These are phyloP conservation scores for Lytechinus pictus DNA, from an alignment of 35 echinoderm and acorn worm species.

Conservation along the genomic window DNA sequence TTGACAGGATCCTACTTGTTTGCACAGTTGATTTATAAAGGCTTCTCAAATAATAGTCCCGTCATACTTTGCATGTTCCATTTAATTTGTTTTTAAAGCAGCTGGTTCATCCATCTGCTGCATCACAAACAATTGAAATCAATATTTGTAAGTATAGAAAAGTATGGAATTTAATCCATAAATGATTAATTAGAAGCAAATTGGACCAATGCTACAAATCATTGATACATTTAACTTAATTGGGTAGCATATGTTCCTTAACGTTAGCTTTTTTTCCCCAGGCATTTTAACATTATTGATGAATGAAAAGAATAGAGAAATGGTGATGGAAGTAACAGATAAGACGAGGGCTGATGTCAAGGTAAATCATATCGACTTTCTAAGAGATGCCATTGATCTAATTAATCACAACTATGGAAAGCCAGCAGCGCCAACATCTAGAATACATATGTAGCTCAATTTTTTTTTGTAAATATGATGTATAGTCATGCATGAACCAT, in stretches of 20 bases:
- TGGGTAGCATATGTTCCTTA: slow-evolving; percentile 45
- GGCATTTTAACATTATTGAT: slow-evolving; percentile 85
- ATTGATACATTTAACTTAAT: background rate
- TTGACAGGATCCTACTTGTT: no score
- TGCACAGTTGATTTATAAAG: no score
- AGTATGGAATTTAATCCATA: background rate
- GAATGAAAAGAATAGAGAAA: slow-evolving; percentile 75
- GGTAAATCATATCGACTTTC: slow-evolving; percentile 45
- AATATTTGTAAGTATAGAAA: background rate
- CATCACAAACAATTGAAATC: background rate
- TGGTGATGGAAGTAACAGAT: slow-evolving; percentile 99
- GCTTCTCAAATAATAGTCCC: no score
- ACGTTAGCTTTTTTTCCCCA: background rate
- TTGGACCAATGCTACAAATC: background rate
- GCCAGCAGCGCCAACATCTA: no score
- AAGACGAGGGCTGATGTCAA: slow-evolving; percentile 99
- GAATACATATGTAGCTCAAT: no score
- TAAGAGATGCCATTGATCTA: no score
- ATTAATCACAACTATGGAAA: no score
- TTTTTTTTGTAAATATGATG: no score
- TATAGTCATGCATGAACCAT: no score
- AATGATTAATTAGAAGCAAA: background rate
- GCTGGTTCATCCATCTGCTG: background rate
- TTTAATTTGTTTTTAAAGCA: background rate
- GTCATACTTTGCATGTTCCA: no score